phyloP scores from a whole-genome alignment of 1,140 invertebrate species.

The Leptopilina boulardi region DNA sequence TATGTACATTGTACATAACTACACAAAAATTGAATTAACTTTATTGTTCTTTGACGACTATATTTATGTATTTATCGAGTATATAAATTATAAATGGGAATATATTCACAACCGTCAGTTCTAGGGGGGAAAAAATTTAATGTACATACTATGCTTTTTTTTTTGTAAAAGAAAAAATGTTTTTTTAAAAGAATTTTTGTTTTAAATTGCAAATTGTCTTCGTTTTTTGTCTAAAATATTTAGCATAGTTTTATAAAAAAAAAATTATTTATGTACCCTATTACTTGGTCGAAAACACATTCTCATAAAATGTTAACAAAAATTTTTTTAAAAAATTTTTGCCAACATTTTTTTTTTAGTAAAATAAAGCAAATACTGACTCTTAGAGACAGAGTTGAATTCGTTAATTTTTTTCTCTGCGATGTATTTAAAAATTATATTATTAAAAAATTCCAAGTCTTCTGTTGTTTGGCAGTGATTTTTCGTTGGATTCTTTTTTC shows the following conservation, averaged over 20 bases:
- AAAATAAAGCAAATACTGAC: not conserved
- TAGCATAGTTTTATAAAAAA: not conserved
- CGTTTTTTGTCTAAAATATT: too few relatives aligned
- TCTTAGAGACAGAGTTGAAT: not conserved
- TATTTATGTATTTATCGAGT: not conserved
- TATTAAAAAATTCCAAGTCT: not conserved
- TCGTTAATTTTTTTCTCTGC: too few relatives aligned
- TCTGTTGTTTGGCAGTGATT: conserved; percentile 5
- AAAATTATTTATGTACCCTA: not conserved
- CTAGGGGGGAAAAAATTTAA: not conserved
- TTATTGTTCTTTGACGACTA: not conserved
- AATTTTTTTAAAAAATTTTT: too few relatives aligned
- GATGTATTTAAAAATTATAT: too few relatives aligned
- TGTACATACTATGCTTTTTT: not conserved
- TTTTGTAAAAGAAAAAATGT: not conserved
- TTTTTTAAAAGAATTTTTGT: too few relatives aligned
- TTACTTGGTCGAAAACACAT: not conserved
- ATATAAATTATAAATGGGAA: not conserved
- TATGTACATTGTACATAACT: not conserved
- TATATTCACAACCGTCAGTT: not conserved
- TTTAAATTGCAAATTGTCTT: too few relatives aligned
- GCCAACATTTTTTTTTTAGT: too few relatives aligned
- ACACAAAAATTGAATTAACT: not conserved
- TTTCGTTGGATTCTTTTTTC: not conserved
- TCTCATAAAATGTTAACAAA: not conserved